Evolutionary conservation across 2,888 invertebrate genomes (phyloP).

Genomic region (Drosophila lacicola): DNA sequence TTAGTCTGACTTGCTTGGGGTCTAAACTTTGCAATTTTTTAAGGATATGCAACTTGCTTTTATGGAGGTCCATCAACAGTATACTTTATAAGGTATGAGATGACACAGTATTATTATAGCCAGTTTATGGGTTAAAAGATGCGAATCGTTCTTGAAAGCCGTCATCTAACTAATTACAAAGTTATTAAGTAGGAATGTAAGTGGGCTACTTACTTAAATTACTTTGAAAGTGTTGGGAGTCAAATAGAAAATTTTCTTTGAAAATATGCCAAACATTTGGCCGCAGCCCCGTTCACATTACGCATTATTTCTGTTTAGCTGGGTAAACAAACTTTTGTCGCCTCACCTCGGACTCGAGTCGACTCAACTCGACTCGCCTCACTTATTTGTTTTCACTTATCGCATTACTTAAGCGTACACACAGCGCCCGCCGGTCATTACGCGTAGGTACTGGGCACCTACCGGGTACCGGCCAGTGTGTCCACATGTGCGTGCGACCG

Average conservation of each 20-base stretch:
- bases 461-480: slow-evolving; percentile 8
- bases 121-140: background rate
- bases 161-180: slow-evolving; percentile 17
- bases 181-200: slow-evolving; percentile 18
- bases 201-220: slow-evolving; percentile 18
- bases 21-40: too few relatives aligned
- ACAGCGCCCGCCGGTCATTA: slow-evolving; percentile 43
- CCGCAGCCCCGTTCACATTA: slow-evolving; percentile 44
- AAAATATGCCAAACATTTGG: slow-evolving; percentile 52
- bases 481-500: slow-evolving; percentile 33
- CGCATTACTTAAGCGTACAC: slow-evolving; percentile 54
- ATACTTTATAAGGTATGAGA: background rate
- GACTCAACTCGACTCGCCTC: slow-evolving; percentile 40
- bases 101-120: background rate
- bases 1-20: too few relatives aligned
- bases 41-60: too few relatives aligned
- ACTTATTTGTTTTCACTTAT: slow-evolving; percentile 76
- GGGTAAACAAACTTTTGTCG: slow-evolving; percentile 71
- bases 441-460: slow-evolving; percentile 38
- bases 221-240: slow-evolving; percentile 20
- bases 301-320: slow-evolving; percentile 64
- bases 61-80: too few relatives aligned
- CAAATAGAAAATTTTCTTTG: slow-evolving; percentile 40
- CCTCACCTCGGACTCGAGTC: slow-evolving; percentile 24
- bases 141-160: background rate